Percentiles rank a stretch among this genome's conserved stretches.
Conservation (phyloP, 2,797 vertebrate species). For the Pangasius djambal region DNA sequence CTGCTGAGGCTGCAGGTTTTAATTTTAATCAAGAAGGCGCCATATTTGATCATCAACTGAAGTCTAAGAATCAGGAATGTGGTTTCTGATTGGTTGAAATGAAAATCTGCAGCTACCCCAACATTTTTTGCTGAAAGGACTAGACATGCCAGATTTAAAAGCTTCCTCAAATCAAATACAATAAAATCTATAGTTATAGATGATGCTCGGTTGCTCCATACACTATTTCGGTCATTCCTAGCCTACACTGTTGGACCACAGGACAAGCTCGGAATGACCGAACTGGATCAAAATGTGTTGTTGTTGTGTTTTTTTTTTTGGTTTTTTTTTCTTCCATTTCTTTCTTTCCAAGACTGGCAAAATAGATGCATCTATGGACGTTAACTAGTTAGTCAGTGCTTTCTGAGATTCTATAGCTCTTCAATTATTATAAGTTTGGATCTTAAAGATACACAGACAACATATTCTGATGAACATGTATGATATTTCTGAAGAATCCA, state of each 20-base stretch:
- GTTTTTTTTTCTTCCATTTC: neutral
- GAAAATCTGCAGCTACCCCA: neutral
- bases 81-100: neutral
- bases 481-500: neutral
- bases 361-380: neutral
- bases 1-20: neutral
- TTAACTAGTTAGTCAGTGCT: neutral
- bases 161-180: neutral
- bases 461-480: neutral
- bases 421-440: neutral
- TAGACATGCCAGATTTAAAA: neutral
- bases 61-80: no score
- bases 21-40: neutral
- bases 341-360: neutral
- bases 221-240: no score
- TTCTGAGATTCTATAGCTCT: neutral
- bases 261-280: neutral
- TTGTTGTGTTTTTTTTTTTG: no score
- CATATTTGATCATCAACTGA: neutral
- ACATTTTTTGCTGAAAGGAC: neutral
- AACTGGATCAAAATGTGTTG: neutral
- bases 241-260: no score
- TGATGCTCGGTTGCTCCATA: neutral
- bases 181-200: neutral
- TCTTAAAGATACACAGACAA: neutral